Base-by-base conservation (phyloP, 2,797 vertebrate species). In the Takifugu ocellatus region DNA sequence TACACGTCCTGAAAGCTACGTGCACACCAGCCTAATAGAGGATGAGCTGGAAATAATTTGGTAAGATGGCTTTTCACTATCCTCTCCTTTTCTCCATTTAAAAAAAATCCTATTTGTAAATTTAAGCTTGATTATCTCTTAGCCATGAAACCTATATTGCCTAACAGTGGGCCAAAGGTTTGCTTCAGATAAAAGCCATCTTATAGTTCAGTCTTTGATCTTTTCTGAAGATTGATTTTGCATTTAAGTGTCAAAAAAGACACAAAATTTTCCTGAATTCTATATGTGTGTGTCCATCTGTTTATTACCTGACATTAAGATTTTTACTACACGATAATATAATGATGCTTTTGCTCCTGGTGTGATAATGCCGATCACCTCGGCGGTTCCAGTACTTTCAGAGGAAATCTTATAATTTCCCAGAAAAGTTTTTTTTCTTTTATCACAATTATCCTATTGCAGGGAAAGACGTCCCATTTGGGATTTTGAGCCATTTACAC, bases 401-500 rank as follows among this genome's bases (percentile, higher is more conserved):
- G 54, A 86, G 75, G 75, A 78, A 72, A 81, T 70, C 49, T 72
- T 73, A 81, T 81, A 72, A 84, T 84, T 81, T 83, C 76, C 73
- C 66, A 60, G 49, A 68, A 67, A 71, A 70, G 72, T 54, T 76
- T 79, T 26, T 79, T 75, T 76, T 78, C 21, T 79, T 75, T 76
- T 65, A 62, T 54, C 52, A 83, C 84, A 88, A 85, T 85, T 83
- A 86, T 81, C 70, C 70, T 73, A 67, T 84, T 75, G 68, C 70
- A 78, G 63, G 78, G 82, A 87, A 72, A 66, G 69, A 79, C 77
- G 83, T 87, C 87, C 88, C 89, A 84, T 87, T 75, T 70, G 89
- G 89, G 89, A 91, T 90, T 90, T 89, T 78, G 56, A 86, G 82
- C 84, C 87, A 88, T 91, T 91, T 91, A 89, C 89, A 89, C 85